Conservation (phyloP, 2,113 vertebrate genomes). For the Accipiter cooperii region DNA sequence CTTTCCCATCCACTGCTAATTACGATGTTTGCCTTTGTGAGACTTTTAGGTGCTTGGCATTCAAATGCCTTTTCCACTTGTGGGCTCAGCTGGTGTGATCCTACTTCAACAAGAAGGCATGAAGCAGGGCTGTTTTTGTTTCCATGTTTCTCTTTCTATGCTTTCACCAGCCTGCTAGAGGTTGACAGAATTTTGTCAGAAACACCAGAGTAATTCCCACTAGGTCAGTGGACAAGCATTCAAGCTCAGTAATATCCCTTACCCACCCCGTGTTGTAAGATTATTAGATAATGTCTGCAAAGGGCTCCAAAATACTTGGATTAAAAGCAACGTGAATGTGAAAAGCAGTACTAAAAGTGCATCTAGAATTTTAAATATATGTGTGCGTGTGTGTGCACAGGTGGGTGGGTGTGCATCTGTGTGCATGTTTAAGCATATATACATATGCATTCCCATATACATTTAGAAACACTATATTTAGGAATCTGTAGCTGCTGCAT, state of each 20-base stretch:
- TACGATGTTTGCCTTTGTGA: conserved; percentile 65
- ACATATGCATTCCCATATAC: fast-evolving
- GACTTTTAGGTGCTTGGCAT: conserved; percentile 49
- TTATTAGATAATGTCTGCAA: not conserved
- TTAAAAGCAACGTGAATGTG: not conserved
- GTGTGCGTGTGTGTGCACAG: not conserved
- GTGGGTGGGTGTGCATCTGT: not conserved
- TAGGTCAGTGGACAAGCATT: not conserved
- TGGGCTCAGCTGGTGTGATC: conserved; percentile 49
- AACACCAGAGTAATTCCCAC: not conserved
- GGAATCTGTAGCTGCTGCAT: not conserved
- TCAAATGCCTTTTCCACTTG: conserved; percentile 73
- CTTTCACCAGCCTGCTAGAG: conserved; percentile 25
- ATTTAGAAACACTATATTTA: not conserved
- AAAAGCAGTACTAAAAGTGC: not conserved
- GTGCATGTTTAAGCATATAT: not conserved
- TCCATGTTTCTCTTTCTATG: not conserved
- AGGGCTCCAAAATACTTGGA: not conserved
- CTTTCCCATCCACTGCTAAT: conserved; percentile 70
- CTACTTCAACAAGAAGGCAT: conserved; percentile 17
- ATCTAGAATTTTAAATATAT: not conserved
- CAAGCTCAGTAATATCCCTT: not conserved
- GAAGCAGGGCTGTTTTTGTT: not conserved
- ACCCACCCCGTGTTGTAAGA: not conserved
- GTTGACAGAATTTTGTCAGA: not conserved